Base-by-base conservation (phyloP, 1,140 invertebrate species). In the Neuroterus valhalla region DNA sequence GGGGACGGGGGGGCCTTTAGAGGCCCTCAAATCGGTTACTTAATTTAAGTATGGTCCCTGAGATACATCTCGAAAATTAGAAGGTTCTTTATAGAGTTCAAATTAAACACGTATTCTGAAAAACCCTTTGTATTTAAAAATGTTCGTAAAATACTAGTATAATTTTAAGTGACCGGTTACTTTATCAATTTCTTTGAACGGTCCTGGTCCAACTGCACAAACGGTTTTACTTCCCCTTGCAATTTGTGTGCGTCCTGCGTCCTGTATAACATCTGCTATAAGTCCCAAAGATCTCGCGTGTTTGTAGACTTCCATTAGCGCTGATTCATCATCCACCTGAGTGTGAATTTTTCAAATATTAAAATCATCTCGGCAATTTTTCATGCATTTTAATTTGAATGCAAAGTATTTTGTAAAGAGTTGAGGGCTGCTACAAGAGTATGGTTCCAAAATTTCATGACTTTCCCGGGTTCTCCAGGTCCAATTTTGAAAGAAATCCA, bases 241-340 rank as follows among this genome's bases (percentile, higher is more conserved):
- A 78, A 98, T 94, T 90, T 99, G 96, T 23, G 98, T 99, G 80
- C 94, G 92, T 21, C 97, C 97, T 23, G 97, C 97, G 91, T 99
- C 97, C 77, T 92, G 89, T 79, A 98, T 94, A 11, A 96, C 79
- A 79, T 93, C 94, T 26, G 94, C 93, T 52, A 95, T 90, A 4
- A 98, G 84, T 68, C 94, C 94, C 55, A 91, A 78, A 38, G 91
- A 86, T 79, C 92, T 93, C 1, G 97, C 96, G 77, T 93, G 89
- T 66, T 92, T 91, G 52, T 92, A 90, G 75, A 97, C 89, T 77
- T 92, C 87, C 72, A 93, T 86, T 52, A 96, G 88, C 82, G 93
- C 93, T 68, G 92, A 87, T 86, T 95, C 92, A 55, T 91, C 93
- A 17, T 95, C 93, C 19, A 94, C 86, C 88, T 90, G 72, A 74